These are phyloP conservation scores for Pangasius djambal DNA, from an alignment of 2,797 vertebrate species.

Conservation along the genomic window DNA sequence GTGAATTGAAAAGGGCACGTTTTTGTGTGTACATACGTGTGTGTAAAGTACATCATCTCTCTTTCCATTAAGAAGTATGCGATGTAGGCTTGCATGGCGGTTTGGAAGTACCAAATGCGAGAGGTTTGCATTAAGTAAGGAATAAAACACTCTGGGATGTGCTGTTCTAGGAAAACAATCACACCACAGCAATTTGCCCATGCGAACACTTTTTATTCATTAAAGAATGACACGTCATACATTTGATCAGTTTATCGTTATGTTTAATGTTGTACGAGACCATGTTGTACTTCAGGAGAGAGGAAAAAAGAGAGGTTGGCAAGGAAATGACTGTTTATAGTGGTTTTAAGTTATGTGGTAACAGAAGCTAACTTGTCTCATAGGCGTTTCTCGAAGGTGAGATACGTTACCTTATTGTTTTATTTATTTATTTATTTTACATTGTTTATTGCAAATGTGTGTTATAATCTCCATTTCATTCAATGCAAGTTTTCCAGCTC, in stretches of 20 bases:
- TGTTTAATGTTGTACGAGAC: not conserved
- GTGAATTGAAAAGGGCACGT: not conserved
- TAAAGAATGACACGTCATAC: not conserved
- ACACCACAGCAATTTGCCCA: not conserved
- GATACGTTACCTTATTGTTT: not conserved
- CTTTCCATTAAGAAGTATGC: constrained; percentile 1
- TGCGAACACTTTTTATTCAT: not conserved
- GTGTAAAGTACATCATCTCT: not conserved
- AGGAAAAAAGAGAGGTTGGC: not conserved
- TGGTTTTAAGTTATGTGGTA: not conserved
- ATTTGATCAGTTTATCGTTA: not conserved
- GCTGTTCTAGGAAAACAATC: not conserved
- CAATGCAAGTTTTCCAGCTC: not conserved
- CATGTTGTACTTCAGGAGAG: not conserved
- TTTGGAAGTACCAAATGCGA: not conserved
- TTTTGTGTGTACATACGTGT: not conserved
- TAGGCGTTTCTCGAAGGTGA: not conserved
- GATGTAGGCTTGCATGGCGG: not conserved
- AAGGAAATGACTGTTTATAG: not conserved
- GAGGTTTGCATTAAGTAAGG: not conserved
- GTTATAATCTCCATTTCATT: not conserved
- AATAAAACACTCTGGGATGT: not conserved
- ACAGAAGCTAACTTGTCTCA: not conserved
- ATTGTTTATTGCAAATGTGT: not conserved
- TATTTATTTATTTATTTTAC: not conserved